Evolutionary conservation across 2,113 vertebrate species (phyloP).

Genomic region (pig (Sus scrofa)): T2T-Sscrofa CM000820.6:20741501-20742000

Average conservation of each 20-base stretch:
- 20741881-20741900: background rate
- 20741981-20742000: background rate
- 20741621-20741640: background rate
- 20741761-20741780: background rate
- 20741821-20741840: background rate
- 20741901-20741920: background rate
- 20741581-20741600: background rate
- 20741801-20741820: background rate
- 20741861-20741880: background rate
- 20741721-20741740: background rate
- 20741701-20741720: background rate
- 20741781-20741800: background rate
- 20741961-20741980: background rate
- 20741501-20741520: constrained; percentile 20
- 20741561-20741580: background rate
- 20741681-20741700: background rate
- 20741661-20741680: background rate
- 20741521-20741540: background rate
- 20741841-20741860: background rate
- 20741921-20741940: background rate
- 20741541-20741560: background rate
- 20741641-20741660: background rate
- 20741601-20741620: background rate
- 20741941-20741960: background rate
- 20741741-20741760: background rate